Base-by-base conservation (phyloP, 2,888 invertebrate species). In the Physocephala rufipes region DNA sequence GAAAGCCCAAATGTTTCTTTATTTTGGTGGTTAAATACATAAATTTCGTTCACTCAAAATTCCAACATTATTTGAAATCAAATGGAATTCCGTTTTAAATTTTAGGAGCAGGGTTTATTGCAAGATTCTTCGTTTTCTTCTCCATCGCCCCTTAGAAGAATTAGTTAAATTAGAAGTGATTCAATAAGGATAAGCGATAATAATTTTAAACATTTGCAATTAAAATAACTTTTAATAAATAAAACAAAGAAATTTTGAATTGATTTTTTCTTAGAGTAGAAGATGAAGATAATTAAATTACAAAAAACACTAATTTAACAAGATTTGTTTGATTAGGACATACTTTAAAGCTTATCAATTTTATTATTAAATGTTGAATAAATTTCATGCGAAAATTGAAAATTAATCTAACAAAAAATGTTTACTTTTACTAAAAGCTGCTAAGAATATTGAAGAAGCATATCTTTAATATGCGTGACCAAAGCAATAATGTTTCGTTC, bases 331-430 rank as follows among this genome's bases (percentile, higher is more conserved):
- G 51, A 68, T 16, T 63, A 55, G 63, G 69, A 70, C 70, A 55
- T 43, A 63, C 55, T 65, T 58, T 55, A 58, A 64, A 63, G 64
- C 45, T 43, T 28, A 64, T 16, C 49, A 49, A 9, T 1, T 21
- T 7, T 36, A 28, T 43, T 58, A 47, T 47, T 4, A 59, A 45
- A n/a, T 58, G 28, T 67, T 63, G n/a, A n/a, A n/a, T n/a, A n/a
- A n/a, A n/a, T n/a, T n/a, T n/a, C n/a, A n/a, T 65, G 67, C 67
- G 49, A 55, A 67, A 67, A 67, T 67, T 55, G 53, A 55, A 67
- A 63, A 28, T 36, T 43, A 21, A 19, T 65, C 15, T 15, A 12
- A 47, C 2, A 12, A 15, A 12, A 13, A 43, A 64, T 63, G n/a
- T n/a, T n/a, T n/a, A n/a, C n/a, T n/a, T n/a, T n/a, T n/a, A n/a